Base-by-base conservation (phyloP, 2,113 vertebrate genomes). In the Scomber japonicus region DNA sequence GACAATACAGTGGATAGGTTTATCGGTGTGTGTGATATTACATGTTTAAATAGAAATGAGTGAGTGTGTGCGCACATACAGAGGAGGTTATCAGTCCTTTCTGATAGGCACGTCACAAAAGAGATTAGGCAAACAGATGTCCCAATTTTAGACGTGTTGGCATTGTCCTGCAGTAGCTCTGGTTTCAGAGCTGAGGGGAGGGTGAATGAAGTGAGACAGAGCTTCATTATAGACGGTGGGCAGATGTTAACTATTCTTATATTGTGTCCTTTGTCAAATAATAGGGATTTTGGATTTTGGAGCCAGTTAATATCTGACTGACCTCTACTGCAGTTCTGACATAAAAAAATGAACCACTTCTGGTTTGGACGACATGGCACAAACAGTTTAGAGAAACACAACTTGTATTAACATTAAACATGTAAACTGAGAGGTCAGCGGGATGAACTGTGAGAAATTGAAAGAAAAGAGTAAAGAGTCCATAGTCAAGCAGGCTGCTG, bases 31-130 rank as follows among this genome's bases (percentile, higher is more conserved):
- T 24, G 17, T 71, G 40, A 78, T 70, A 86, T 44, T 48, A 27
- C 19, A 68, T 75, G 15, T 81, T 76, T 75, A 69, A 82, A 77
- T 82, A 31, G 19, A 17, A 83, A 19, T 61, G 31, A 65, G 31
- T 54, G 66, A 75, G 53, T 65, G 17, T 45, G 65, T 65, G 66
- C 49, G 21, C 63, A 57, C 60, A 74, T 62, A 49, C 48, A 84
- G 61, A 31, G 13, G 48, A 81, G 54, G 70, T 69, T 79, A 92
- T 89, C 86, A 14, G 79, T 65, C 16, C 30, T 56, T 49, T 46
- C 76, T 81, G 82, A 89, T 80, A 87, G 30, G 55, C 64, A 55
- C 0, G 17, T 57, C 49, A 75, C 71, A 71, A 40, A 24, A 31
- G 51, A 71, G 78, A 81, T 83, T 71, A 84, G 59, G 17, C 74